Conservation (phyloP, 2,113 vertebrate genomes). For the Indicator maculatus region DNA sequence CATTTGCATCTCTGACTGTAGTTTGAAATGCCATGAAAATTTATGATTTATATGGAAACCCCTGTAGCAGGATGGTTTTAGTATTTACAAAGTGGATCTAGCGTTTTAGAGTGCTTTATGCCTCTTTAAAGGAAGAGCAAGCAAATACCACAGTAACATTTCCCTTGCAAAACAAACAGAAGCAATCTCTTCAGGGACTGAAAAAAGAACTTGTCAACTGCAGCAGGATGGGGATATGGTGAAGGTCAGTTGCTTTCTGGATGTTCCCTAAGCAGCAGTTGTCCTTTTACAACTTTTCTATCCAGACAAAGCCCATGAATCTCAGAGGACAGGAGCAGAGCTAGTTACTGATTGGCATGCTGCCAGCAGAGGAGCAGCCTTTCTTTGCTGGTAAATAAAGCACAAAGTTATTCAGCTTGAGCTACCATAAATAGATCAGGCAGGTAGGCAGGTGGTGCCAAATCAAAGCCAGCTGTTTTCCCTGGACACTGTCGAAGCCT, state of each 20-base stretch:
- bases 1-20: neutral
- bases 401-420: conserved; percentile 20
- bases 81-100: conserved; percentile 6
- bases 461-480: conserved; percentile 66
- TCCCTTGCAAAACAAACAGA: conserved; percentile 51
- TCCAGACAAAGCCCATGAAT: neutral
- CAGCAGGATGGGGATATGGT: neutral
- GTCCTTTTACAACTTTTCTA: conserved; percentile 48
- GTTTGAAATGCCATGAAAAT: neutral
- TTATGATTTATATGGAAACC: neutral
- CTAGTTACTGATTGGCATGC: neutral
- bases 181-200: conserved; percentile 23
- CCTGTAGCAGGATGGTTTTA: neutral
- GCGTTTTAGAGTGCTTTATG: neutral
- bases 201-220: conserved; percentile 42
- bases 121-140: conserved; percentile 17
- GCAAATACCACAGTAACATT: conserved; percentile 69
- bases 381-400: conserved; percentile 28
- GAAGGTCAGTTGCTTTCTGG: conserved; percentile 51
- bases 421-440: conserved; percentile 30
- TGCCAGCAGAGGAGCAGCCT: conserved; percentile 35
- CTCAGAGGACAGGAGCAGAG: neutral
- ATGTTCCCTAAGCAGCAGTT: conserved; percentile 51
- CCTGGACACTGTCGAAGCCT: neutral
- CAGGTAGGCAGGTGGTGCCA: conserved; percentile 50